phyloP scores from a whole-genome alignment of 1,140 invertebrate genomes.

The Aporrectodea caliginosa region DNA sequence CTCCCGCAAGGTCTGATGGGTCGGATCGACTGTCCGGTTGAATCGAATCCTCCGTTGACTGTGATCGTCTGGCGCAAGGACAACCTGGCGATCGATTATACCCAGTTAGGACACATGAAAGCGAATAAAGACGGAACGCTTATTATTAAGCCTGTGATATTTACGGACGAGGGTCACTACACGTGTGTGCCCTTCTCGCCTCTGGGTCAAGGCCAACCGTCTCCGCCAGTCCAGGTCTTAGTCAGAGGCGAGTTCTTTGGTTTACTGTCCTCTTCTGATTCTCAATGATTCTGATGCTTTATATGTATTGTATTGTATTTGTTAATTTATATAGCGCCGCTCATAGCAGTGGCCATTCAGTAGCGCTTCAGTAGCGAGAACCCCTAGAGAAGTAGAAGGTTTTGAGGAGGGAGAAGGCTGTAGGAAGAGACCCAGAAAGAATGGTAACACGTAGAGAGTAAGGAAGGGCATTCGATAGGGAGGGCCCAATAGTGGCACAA shows the following conservation, averaged over 20 bases:
- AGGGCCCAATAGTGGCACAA: too few species aligned
- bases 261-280: too few species aligned
- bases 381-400: too few species aligned
- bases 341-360: too few species aligned
- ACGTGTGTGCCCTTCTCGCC: conserved; percentile 92
- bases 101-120: neutral
- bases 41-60: conserved; percentile 88
- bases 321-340: too few species aligned
- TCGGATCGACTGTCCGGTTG: conserved; percentile 92
- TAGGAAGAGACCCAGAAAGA: too few species aligned
- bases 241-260: conserved; percentile 72
- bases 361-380: too few species aligned
- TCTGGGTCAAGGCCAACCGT: conserved; percentile 87
- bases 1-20: conserved; percentile 87
- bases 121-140: conserved; percentile 42
- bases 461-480: too few species aligned
- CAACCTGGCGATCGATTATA: conserved; percentile 3
- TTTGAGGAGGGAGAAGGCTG: too few species aligned
- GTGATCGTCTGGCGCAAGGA: conserved; percentile 78
- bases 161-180: conserved; percentile 72
- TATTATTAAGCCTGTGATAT: conserved; percentile 38
- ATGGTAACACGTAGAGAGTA: too few species aligned
- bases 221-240: conserved; percentile 90
- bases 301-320: too few species aligned
- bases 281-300: too few species aligned